Evolutionary conservation across 2,888 invertebrate genomes (phyloP).

Genomic region (Hypsopygia costalis): DNA sequence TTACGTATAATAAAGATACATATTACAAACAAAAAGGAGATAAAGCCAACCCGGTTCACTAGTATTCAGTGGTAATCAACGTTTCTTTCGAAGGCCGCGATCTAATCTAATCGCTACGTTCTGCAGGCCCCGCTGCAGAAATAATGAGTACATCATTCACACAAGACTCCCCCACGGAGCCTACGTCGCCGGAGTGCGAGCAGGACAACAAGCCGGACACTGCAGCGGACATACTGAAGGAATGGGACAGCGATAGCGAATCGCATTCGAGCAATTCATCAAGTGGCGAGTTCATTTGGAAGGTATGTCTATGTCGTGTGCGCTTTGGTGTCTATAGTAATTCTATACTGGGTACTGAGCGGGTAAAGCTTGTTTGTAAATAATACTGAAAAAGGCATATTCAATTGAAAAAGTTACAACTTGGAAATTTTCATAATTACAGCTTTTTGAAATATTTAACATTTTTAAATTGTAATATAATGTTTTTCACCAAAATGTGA

Average conservation of each 20-base stretch:
- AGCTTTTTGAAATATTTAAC: too few relatives aligned
- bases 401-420: too few relatives aligned
- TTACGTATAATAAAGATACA: too few relatives aligned
- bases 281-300: conserved; percentile 90
- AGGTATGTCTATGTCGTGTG: conserved; percentile 61
- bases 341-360: too few relatives aligned
- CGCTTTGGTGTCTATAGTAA: too few relatives aligned
- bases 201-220: conserved; percentile 56
- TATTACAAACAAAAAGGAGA: too few relatives aligned
- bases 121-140: conserved; percentile 61
- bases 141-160: conserved; percentile 73
- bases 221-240: conserved; percentile 70
- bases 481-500: too few relatives aligned
- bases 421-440: too few relatives aligned
- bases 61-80: too few relatives aligned
- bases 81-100: background rate
- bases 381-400: background rate
- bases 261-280: conserved; percentile 84
- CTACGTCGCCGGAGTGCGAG: conserved; percentile 52
- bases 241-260: conserved; percentile 86
- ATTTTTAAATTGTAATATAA: too few relatives aligned
- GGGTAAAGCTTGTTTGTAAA: conserved; percentile 4
- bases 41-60: too few relatives aligned
- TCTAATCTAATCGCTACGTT: background rate
- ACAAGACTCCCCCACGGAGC: conserved; percentile 70